Percentiles rank a stretch among this genome's conserved stretches.
phyloP scores from a whole-genome alignment of 1,140 invertebrate species.

The Rhopalosiphum maidis region DNA sequence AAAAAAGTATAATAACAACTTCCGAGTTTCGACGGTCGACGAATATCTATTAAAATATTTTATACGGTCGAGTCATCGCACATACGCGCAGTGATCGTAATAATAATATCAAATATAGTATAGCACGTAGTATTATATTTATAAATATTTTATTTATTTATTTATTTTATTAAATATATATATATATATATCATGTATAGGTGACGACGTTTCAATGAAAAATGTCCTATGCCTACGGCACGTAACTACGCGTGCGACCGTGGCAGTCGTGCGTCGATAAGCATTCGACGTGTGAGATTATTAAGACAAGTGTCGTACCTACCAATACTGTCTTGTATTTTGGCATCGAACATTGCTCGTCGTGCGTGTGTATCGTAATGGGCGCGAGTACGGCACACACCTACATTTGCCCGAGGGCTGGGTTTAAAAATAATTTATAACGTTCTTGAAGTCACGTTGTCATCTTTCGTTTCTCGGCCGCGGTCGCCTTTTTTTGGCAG shows the following conservation, averaged over 20 bases:
- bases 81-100: not conserved
- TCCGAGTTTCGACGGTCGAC: not conserved
- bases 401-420: conserved; percentile 6
- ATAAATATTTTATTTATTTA: not conserved
- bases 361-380: not conserved
- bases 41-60: not conserved
- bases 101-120: not conserved
- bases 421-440: conserved; percentile 48
- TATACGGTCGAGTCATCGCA: not conserved
- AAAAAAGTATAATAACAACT: not conserved
- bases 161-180: not conserved
- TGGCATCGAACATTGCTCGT: not conserved
- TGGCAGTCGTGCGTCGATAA: not conserved
- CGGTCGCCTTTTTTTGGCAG: conserved; percentile 38
- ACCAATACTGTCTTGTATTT: not conserved
- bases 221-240: not conserved
- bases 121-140: not conserved
- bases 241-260: not conserved
- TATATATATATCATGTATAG: not conserved
- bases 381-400: not conserved
- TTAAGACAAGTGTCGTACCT: not conserved
- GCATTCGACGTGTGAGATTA: not conserved
- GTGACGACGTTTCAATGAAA: not conserved
- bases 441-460: conserved; percentile 46
- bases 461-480: not conserved